Evolutionary conservation across 2,797 vertebrate genomes (phyloP).

Genomic region (Sebastes jordani): DNA sequence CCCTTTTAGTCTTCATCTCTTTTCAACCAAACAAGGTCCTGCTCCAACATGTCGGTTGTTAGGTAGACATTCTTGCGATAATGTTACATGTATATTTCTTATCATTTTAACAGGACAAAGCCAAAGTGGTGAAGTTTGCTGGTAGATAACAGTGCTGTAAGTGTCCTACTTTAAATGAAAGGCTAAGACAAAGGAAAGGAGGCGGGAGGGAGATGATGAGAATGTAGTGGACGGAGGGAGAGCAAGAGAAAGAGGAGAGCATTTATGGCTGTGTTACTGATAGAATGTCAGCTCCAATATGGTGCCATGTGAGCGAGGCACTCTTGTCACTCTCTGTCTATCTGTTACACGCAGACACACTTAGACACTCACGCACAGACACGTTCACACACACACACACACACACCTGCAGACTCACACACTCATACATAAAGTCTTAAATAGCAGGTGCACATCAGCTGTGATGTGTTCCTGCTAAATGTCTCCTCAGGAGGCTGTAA

Average conservation of each 20-base stretch:
- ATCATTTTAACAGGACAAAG: background rate
- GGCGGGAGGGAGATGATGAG: background rate
- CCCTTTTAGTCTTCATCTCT: fast-evolving
- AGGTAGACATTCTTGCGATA: background rate
- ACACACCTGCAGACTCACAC: background rate
- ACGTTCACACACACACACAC: background rate
- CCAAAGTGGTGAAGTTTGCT: background rate
- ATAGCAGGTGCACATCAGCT: constrained; percentile 91
- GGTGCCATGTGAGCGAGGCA: constrained; percentile 25
- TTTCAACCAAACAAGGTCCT: background rate
- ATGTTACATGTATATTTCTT: background rate
- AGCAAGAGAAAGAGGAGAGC: constrained; percentile 5
- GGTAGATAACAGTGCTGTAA: background rate
- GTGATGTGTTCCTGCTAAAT: constrained; percentile 88
- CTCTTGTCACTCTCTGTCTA: constrained; percentile 59
- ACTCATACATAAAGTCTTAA: constrained; percentile 76
- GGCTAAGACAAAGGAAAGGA: constrained; percentile 1
- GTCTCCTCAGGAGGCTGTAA: constrained; percentile 87
- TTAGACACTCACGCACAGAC: constrained; percentile 14
- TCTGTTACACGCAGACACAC: constrained; percentile 18
- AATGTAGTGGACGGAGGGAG: background rate
- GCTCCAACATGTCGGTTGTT: background rate
- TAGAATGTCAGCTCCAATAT: constrained; percentile 38
- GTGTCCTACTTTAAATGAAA: constrained; percentile 19
- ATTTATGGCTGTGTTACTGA: constrained; percentile 55